phyloP scores from a whole-genome alignment of 2,797 vertebrate genomes.

The Martes flavigula region DNA sequence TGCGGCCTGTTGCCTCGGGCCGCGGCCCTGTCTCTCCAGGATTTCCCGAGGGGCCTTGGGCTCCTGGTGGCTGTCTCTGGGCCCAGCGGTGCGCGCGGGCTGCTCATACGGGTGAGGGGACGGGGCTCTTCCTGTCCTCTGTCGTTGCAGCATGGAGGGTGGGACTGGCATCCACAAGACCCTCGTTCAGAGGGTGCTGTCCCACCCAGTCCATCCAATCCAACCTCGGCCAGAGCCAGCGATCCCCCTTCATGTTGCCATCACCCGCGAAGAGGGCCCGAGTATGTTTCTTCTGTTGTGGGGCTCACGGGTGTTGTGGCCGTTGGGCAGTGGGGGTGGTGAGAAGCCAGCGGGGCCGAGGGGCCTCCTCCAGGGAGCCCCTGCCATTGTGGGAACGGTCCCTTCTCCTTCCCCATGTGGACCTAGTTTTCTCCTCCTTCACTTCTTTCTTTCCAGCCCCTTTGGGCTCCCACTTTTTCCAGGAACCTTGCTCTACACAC shows the following conservation, averaged over 20 bases:
- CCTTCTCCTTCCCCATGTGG: too few relatives aligned
- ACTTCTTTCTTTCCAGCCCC: too few relatives aligned
- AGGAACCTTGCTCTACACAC: too few relatives aligned
- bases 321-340: background rate
- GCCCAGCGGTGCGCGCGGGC: background rate
- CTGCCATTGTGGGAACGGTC: too few relatives aligned
- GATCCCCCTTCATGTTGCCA: background rate
- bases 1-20: background rate
- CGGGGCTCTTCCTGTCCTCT: background rate
- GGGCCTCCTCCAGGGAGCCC: too few relatives aligned
- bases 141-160: background rate
- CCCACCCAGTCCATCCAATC: background rate
- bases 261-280: background rate
- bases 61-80: background rate
- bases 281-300: background rate
- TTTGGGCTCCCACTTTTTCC: too few relatives aligned
- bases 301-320: background rate
- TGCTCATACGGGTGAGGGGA: too few relatives aligned
- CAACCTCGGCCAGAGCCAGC: background rate
- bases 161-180: too few relatives aligned
- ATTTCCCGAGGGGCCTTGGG: background rate
- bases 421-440: too few relatives aligned
- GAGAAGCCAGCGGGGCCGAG: background rate
- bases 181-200: background rate
- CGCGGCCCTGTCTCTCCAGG: background rate